Conservation (phyloP, 1,140 invertebrate genomes). For the Sinonovacula constricta region DNA sequence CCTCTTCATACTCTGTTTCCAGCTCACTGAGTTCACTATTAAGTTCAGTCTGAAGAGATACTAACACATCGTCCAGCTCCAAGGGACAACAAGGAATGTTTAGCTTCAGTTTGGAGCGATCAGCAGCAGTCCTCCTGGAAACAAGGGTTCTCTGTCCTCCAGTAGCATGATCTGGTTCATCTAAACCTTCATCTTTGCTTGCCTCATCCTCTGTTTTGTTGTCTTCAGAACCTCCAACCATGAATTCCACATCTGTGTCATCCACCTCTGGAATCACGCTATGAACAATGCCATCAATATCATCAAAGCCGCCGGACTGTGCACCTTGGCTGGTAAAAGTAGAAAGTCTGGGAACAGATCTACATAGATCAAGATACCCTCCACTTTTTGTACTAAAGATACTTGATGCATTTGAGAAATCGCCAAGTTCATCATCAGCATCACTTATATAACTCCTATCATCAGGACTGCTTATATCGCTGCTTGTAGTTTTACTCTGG, state of each 20-base stretch:
- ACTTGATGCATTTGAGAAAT: slow-evolving; percentile 57
- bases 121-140: slow-evolving; percentile 16
- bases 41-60: slow-evolving; percentile 60
- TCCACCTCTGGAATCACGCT: not conserved
- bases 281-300: not conserved
- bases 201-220: not conserved
- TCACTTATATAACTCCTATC: slow-evolving; percentile 59
- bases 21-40: slow-evolving; percentile 57
- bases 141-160: no score
- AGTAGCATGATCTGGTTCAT: not conserved
- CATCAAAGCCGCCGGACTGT: slow-evolving; percentile 26
- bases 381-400: slow-evolving; percentile 29
- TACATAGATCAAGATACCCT: slow-evolving; percentile 30
- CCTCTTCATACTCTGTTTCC: slow-evolving; percentile 67
- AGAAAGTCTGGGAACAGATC: no score
- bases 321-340: no score
- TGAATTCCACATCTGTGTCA: slow-evolving; percentile 2
- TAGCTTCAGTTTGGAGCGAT: slow-evolving; percentile 54
- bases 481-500: no score
- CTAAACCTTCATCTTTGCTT: not conserved
- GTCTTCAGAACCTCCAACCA: no score
- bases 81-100: slow-evolving; percentile 37
- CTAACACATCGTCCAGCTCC: slow-evolving; percentile 34
- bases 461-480: slow-evolving; percentile 45
- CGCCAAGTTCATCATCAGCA: slow-evolving; percentile 65